These are phyloP conservation scores for Lepilemur ruficaudatus DNA, from an alignment of 2,797 vertebrate species.

Conservation along the genomic window DNA sequence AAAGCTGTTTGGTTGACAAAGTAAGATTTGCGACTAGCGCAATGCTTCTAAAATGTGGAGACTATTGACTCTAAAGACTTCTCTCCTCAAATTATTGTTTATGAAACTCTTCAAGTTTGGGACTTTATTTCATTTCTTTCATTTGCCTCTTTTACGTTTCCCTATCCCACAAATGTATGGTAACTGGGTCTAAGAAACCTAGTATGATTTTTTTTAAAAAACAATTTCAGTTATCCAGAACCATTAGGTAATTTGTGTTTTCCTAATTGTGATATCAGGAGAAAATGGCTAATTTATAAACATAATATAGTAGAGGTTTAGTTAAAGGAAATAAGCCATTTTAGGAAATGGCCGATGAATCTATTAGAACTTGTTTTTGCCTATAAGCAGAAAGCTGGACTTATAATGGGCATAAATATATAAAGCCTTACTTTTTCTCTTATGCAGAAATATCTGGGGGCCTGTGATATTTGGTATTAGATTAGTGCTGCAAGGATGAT, in stretches of 20 bases:
- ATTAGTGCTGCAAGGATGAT: neutral
- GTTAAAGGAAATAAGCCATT: neutral
- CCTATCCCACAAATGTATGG: neutral
- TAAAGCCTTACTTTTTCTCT: neutral
- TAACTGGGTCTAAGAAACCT: neutral
- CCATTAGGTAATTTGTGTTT: neutral
- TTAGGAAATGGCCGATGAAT: neutral
- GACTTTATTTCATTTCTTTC: conserved; percentile 22
- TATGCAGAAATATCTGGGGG: neutral
- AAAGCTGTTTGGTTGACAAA: neutral
- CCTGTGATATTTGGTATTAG: neutral
- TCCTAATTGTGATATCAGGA: neutral
- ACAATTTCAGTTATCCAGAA: neutral
- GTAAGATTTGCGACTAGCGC: neutral
- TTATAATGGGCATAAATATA: neutral
- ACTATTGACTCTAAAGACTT: neutral
- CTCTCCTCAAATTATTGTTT: neutral
- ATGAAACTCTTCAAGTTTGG: neutral
- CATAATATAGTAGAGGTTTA: neutral
- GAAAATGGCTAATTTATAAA: neutral
- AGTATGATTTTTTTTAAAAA: neutral
- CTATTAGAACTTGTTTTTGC: neutral
- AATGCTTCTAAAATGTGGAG: neutral
- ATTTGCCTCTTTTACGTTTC: neutral
- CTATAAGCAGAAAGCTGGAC: neutral